Percentiles rank a stretch among this genome's conserved stretches.
phyloP scores from a whole-genome alignment of 2,113 vertebrate genomes.

The Lepus timidus region DNA sequence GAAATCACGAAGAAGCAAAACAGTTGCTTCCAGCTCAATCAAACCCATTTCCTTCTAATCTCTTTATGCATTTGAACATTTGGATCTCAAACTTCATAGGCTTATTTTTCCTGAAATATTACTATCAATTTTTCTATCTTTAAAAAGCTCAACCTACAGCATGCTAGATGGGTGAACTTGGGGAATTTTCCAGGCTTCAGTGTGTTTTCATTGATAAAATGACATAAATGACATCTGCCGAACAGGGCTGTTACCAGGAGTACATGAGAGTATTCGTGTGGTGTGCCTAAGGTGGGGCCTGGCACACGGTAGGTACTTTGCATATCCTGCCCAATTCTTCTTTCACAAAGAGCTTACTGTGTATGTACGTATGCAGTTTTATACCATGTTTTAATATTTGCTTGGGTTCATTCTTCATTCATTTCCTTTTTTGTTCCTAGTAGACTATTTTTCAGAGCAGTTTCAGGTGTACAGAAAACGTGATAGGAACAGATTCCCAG shows the following conservation, averaged over 20 bases:
- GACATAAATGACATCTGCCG: too few relatives aligned
- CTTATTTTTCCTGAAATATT: constrained; percentile 22
- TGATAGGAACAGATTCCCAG: background rate
- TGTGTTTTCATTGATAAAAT: background rate
- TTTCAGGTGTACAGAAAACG: background rate
- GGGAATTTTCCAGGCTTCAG: too few relatives aligned
- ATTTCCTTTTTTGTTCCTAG: background rate
- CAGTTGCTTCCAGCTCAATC: background rate
- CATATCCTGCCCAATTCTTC: background rate
- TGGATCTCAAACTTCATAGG: background rate
- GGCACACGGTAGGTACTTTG: background rate
- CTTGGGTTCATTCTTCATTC: background rate
- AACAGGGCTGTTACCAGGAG: too few relatives aligned
- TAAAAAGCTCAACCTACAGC: too few relatives aligned
- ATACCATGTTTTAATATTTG: constrained; percentile 6
- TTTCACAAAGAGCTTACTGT: background rate
- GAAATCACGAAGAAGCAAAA: background rate
- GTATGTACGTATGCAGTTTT: background rate
- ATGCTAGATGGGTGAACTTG: too few relatives aligned
- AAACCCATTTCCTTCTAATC: constrained; percentile 17
- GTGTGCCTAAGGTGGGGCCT: background rate
- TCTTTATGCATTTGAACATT: background rate
- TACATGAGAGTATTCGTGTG: background rate
- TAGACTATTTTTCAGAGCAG: constrained; percentile 5
- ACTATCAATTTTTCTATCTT: background rate